phyloP scores from a whole-genome alignment of 2,888 invertebrate species.

The Galerucella pusilla region DNA sequence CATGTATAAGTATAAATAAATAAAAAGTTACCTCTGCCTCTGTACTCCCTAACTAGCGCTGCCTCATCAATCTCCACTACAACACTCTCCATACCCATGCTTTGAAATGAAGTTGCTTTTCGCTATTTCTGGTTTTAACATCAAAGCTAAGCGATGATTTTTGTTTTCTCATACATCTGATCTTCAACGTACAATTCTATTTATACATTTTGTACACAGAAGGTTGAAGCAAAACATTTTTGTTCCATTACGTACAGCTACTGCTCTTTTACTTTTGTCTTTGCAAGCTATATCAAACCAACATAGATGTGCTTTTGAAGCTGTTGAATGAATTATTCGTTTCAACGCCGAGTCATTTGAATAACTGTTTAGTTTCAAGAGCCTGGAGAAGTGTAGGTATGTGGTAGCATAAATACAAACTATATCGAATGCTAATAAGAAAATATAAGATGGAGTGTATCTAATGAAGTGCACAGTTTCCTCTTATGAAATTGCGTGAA shows the following conservation, averaged over 20 bases:
- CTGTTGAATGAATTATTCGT: neutral
- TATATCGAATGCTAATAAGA: too few relatives aligned
- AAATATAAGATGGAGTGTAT: too few relatives aligned
- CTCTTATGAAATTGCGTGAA: too few relatives aligned
- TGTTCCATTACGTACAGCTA: neutral
- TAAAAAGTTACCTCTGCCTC: neutral
- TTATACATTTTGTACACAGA: neutral
- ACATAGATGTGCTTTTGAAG: neutral
- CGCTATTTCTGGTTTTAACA: neutral
- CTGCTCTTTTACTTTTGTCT: neutral
- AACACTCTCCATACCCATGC: neutral
- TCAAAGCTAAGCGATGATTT: conserved; percentile 8
- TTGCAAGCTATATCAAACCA: conserved; percentile 4
- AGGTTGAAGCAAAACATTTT: neutral
- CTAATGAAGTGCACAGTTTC: too few relatives aligned
- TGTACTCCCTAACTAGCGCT: neutral
- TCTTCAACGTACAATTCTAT: conserved; percentile 3
- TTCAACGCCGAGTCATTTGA: neutral
- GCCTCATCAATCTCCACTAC: neutral
- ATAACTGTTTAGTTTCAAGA: neutral
- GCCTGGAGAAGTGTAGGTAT: too few relatives aligned
- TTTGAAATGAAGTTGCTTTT: conserved; percentile 5
- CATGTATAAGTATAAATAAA: too few relatives aligned
- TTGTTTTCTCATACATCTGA: conserved; percentile 4
- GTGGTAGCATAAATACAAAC: too few relatives aligned